These are phyloP conservation scores for Marisa cornuarietis DNA, from an alignment of 1,140 invertebrate species.

Conservation along the genomic window DNA sequence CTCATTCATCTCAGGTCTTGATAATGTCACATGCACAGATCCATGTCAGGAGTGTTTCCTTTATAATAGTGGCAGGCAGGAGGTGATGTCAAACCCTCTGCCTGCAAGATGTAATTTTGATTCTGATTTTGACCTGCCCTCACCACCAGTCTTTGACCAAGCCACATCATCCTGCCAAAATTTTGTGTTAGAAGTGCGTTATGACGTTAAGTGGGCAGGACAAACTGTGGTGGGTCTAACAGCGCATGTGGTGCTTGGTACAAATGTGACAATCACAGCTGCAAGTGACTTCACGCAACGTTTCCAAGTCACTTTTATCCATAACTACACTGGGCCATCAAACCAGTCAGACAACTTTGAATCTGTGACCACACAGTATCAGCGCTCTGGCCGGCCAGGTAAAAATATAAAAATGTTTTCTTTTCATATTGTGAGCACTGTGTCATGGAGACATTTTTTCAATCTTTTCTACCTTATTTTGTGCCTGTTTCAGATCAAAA, in stretches of 20 bases:
- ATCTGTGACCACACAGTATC: background rate
- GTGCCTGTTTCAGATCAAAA: no score
- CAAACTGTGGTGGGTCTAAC: conserved; percentile 31
- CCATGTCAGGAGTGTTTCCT: conserved; percentile 17
- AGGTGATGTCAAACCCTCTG: background rate
- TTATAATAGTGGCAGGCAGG: conserved; percentile 15
- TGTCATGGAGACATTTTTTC: no score
- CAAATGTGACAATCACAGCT: conserved; percentile 7
- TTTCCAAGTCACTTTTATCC: conserved; percentile 14
- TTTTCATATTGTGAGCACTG: no score
- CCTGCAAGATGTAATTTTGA: conserved; percentile 40
- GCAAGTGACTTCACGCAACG: conserved; percentile 6
- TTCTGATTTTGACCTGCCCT: conserved; percentile 31
- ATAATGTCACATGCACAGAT: conserved; percentile 15
- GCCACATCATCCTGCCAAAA: conserved; percentile 8
- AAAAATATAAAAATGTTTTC: background rate
- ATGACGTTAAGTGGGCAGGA: conserved; percentile 37
- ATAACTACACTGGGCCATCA: background rate
- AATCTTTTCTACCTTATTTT: no score
- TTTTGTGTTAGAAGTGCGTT: conserved; percentile 43
- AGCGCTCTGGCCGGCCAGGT: conserved; percentile 29
- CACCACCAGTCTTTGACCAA: conserved; percentile 11
- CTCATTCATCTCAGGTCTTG: background rate
- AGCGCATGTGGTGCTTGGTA: conserved; percentile 33
- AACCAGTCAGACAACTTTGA: conserved; percentile 24